Conservation (phyloP, 30 jellyfish, hydroid and myxozoan genomes). For the Cassiopea andromeda region DNA sequence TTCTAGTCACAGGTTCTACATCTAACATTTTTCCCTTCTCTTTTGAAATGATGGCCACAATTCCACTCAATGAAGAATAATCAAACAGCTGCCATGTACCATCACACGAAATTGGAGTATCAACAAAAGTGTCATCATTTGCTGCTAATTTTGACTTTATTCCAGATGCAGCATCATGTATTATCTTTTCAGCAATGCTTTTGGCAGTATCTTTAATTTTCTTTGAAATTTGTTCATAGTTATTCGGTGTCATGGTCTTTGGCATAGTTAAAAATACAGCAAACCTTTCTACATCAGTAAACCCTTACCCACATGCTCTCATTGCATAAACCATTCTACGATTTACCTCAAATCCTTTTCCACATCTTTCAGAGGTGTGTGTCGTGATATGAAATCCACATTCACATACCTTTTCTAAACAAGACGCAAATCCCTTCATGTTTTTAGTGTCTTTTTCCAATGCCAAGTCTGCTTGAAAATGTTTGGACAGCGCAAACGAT, state of each 20-base stretch:
- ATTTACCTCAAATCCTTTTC: slow-evolving; percentile 13
- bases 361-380: slow-evolving; percentile 1
- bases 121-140: slow-evolving; percentile 1
- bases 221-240: slow-evolving; percentile 1
- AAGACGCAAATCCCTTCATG: not conserved
- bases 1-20: not conserved
- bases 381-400: slow-evolving; percentile 8
- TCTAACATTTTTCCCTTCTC: slow-evolving; percentile 41
- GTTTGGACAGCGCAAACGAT: not conserved
- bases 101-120: slow-evolving; percentile 25
- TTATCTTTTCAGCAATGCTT: slow-evolving; percentile 19
- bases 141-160: slow-evolving; percentile 5
- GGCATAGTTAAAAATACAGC: not conserved
- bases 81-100: slow-evolving; percentile 63
- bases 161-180: slow-evolving; percentile 49
- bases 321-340: slow-evolving; percentile 12
- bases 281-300: slow-evolving; percentile 6
- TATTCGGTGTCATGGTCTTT: slow-evolving; percentile 13
- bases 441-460: not conserved
- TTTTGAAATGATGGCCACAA: slow-evolving; percentile 5
- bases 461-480: slow-evolving; percentile 3
- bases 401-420: slow-evolving; percentile 2
- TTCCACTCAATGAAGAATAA: not conserved
- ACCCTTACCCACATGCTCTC: slow-evolving; percentile 25
- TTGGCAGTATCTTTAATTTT: not conserved